These are phyloP conservation scores for Syrrhaptes paradoxus DNA, from an alignment of 2,113 vertebrate species.

Conservation along the genomic window DNA sequence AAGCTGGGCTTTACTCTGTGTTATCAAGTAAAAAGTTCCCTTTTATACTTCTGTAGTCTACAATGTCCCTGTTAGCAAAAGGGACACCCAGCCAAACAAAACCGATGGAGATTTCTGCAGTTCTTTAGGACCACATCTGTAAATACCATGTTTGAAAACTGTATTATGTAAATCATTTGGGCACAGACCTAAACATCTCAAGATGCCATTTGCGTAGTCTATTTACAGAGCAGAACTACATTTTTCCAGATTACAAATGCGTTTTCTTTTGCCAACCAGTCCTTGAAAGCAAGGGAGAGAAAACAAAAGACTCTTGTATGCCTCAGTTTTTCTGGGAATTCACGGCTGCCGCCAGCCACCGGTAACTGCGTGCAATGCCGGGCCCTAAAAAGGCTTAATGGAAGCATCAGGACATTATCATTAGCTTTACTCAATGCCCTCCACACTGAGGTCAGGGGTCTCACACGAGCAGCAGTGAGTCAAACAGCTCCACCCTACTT, in stretches of 20 bases:
- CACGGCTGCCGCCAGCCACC: not conserved
- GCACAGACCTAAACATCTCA: not conserved
- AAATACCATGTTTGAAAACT: not conserved
- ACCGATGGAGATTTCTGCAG: not conserved
- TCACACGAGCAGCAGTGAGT: not conserved
- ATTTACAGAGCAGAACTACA: constrained; percentile 45
- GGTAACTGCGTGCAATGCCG: not conserved
- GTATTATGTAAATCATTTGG: not conserved
- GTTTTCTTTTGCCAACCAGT: constrained; percentile 41
- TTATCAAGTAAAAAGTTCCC: not conserved
- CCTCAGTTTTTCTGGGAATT: not conserved
- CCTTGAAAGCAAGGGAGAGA: not conserved
- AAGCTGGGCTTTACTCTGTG: not conserved
- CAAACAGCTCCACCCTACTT: not conserved
- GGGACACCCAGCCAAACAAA: not conserved
- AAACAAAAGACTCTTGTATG: not conserved
- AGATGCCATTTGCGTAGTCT: constrained; percentile 24
- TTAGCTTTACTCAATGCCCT: not conserved
- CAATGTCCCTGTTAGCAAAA: not conserved
- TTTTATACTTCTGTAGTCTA: not conserved
- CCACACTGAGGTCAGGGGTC: not conserved
- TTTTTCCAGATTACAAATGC: constrained; percentile 26
- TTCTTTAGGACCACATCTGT: not conserved
- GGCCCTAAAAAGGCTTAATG: not conserved
- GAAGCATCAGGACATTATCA: not conserved